Percentiles rank a stretch among this genome's conserved stretches.
Evolutionary conservation across 2,888 invertebrate species (phyloP).

Genomic region (Hirtodrosophila alboralis): DNA sequence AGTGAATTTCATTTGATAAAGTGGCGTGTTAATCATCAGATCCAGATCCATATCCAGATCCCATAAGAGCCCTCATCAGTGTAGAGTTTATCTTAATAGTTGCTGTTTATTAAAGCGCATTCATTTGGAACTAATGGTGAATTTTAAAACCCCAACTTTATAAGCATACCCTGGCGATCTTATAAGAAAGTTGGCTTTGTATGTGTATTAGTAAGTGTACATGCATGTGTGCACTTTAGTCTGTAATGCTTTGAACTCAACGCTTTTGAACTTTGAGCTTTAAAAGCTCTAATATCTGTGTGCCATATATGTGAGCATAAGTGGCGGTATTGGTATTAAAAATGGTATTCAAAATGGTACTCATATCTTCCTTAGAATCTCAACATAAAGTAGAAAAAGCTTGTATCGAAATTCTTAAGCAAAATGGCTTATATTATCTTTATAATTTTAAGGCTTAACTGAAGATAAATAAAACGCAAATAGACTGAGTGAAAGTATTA

Average conservation of each 20-base stretch:
- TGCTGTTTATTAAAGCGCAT: constrained; percentile 10
- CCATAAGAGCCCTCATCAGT: not conserved
- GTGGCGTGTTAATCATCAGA: constrained; percentile 38
- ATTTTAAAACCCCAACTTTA: not conserved
- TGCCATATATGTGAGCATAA: not conserved
- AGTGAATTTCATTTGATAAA: constrained; percentile 56
- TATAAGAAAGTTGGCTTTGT: too few species aligned
- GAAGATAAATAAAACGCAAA: too few species aligned
- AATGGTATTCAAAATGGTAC: too few species aligned
- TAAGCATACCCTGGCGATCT: too few species aligned
- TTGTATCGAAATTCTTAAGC: not conserved
- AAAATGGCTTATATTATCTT: not conserved
- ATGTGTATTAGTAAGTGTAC: not conserved
- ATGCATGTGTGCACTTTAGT: constrained; percentile 2
- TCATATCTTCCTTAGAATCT: not conserved
- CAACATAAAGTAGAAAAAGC: too few species aligned
- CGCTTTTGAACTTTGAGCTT: constrained; percentile 4
- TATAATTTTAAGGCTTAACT: too few species aligned
- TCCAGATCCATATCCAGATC: constrained; percentile 29
- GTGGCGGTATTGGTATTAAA: not conserved
- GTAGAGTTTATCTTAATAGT: constrained; percentile 5
- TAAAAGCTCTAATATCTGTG: not conserved
- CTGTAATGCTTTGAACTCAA: too few species aligned
- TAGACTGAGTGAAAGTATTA: too few species aligned
- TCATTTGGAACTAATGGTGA: constrained; percentile 24